phyloP scores from a whole-genome alignment of 2,888 invertebrate genomes.

The Scotopteryx bipunctaria region DNA sequence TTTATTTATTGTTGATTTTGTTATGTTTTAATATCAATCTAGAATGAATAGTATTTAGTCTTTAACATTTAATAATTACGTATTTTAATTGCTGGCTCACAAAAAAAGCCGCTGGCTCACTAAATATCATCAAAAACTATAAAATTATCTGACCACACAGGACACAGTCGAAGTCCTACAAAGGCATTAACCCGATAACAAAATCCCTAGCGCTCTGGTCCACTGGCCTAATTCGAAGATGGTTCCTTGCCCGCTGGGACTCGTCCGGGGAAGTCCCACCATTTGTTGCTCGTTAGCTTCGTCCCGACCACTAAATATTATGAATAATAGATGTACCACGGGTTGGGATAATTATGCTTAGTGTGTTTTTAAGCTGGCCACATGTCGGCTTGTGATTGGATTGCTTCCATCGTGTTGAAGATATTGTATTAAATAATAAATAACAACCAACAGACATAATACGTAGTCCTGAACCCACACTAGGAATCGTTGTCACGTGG shows the following conservation, averaged over 20 bases:
- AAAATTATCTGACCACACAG: background rate
- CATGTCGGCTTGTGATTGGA: constrained; percentile 6
- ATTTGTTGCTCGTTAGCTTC: constrained; percentile 60
- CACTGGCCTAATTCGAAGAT: constrained; percentile 33
- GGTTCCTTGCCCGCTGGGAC: constrained; percentile 28
- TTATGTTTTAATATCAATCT: no score
- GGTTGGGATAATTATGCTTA: constrained; percentile 34
- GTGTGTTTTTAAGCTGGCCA: constrained; percentile 33
- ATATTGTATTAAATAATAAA: no score
- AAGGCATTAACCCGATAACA: constrained; percentile 5
- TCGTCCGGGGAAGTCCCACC: constrained; percentile 32
- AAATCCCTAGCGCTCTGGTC: constrained; percentile 20
- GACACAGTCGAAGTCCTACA: background rate
- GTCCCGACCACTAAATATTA: constrained; percentile 57
- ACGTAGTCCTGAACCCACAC: no score
- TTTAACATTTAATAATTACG: no score
- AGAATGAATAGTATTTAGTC: no score
- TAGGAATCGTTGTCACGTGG: no score
- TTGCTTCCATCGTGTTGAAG: no score
- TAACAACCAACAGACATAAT: no score
- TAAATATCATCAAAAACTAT: background rate
- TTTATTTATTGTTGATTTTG: no score
- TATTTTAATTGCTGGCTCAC: no score
- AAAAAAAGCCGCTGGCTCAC: no score
- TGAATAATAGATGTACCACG: constrained; percentile 59